Evolutionary conservation across 2,113 vertebrate genomes (phyloP), one percentile per base, ranked within the genome.

Genomic region (Chitala chitala): DNA sequence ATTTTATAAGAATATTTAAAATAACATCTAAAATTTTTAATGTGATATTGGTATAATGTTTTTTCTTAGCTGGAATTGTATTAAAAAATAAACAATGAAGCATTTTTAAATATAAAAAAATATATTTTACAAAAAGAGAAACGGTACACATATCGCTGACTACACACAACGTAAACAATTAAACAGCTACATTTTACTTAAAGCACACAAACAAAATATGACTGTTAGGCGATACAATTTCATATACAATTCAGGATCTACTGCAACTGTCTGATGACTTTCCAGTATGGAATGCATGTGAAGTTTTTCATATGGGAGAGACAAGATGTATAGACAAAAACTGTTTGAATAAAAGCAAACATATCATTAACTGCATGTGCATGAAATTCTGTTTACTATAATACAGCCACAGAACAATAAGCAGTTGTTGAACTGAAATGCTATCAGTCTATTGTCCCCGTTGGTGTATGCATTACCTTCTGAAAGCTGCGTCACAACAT

Each of bases 91-190:
- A 31, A 58, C 22, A 20, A 7, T 3, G 13, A 26, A 56, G n/a
- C 1, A 56, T 9, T 29, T 56, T 26, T 22, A 26, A 61, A 36
- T 33, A 29, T 31, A 36, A 56, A 98, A 98, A 69, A 98, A 99
- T 96, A 99, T 98, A 99, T 99, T 99, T 99, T 94, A 99, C 94
- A 93, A 96, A 98, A 94, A 98, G 98, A 93, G 94, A 98, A 99
- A 98, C 95, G 92, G 93, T 98, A 98, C 97, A 98, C 90, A 94
- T 96, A 95, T 96, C 98, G 94, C 92, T 94, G 96, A 97, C 97
- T 97, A 92, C 95, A 95, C 94, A 95, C 92, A 89, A 91, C 96
- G 91, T 95, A 94, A 95, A 95, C 94, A 92, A 91, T 89, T 89
- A 92, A 96, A 95, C 93, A 93, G 94, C 89, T 82, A 89, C 90